Evolutionary conservation across 1,140 invertebrate genomes (phyloP), one percentile per base, ranked within the genome.

Genomic region (Trigoniulus corallinus): DNA sequence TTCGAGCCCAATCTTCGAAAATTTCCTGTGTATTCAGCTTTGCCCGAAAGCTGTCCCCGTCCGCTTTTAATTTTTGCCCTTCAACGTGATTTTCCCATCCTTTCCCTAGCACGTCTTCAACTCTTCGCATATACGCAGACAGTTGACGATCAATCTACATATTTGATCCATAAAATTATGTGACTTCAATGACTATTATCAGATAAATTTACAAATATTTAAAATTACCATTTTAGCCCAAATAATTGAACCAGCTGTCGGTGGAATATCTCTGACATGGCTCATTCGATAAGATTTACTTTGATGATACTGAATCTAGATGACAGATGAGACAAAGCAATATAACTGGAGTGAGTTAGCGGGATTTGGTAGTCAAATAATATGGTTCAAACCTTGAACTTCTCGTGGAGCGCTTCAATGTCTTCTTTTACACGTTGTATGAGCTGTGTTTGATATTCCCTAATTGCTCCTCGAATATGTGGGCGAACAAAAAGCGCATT

Each of bases 21-120:
- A 98, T 88, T 61, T 92, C 87, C 63, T 89, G 82, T 3, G 94
- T 97, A 58, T 94, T 92, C 1, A 97, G 69, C 68, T 98, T 98
- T 34, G 86, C 67, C 24, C 91, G 79, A 67, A 99, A 98, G 67
- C 89, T 96, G 59, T 98, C 95, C 12, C 93, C 93, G 66, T 98
- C 93, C 7, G 81, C 84, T 71, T 98, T 98, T 40, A 99, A 69
- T 64, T 97, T 95, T 64, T 97, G 91, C 45, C 96, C 95, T 67
- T 99, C 96, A 24, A 98, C 92, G 65, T 99, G 93, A 61, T 91
- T 94, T 66, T 97, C 93, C 96, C 96, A 99, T 27, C 91, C 93
- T 70, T 95, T 94, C 78, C 84, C 92, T 25, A 99, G 72, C 37
- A 98, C 92, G 74, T 96, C 93, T 72, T 97, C 94, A 3, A 98